Evolutionary conservation across 1,140 invertebrate genomes (phyloP).

Genomic region (Drosophila leontia): DNA sequence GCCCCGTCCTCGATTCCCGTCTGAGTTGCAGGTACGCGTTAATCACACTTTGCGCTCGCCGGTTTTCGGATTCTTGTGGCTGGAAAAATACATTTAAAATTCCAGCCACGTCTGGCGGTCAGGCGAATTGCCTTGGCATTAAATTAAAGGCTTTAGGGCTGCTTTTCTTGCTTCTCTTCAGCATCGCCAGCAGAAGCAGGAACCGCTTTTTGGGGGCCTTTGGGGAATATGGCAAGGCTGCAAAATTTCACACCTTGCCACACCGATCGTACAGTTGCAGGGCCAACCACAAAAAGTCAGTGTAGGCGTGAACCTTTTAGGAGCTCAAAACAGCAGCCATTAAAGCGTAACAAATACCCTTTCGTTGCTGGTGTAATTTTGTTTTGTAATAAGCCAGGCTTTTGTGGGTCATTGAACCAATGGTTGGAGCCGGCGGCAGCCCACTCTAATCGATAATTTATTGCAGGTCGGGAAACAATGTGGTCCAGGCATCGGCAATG

Average conservation of each 20-base stretch:
- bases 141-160: conserved; percentile 66
- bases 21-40: conserved; percentile 73
- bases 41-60: conserved; percentile 74
- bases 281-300: conserved; percentile 12
- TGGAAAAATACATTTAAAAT: conserved; percentile 69
- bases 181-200: conserved; percentile 16
- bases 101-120: conserved; percentile 66
- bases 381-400: conserved; percentile 44
- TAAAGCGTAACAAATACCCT: conserved; percentile 58
- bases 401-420: conserved; percentile 53
- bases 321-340: conserved; percentile 28
- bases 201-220: conserved; percentile 44
- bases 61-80: conserved; percentile 54
- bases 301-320: conserved; percentile 61
- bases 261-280: conserved; percentile 50
- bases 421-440: conserved; percentile 15
- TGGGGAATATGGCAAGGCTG: conserved; percentile 68
- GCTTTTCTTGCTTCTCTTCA: not conserved
- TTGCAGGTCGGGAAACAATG: conserved; percentile 62
- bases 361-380: conserved; percentile 53
- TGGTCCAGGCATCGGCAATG: conserved; percentile 45
- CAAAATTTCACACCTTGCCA: conserved; percentile 68
- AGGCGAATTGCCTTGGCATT: conserved; percentile 71
- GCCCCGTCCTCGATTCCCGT: conserved; percentile 37
- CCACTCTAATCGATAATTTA: conserved; percentile 78